Percentiles rank a stretch among this genome's conserved stretches.
Conservation (phyloP, 2,797 vertebrate genomes). For the Aplochiton taeniatus region DNA sequence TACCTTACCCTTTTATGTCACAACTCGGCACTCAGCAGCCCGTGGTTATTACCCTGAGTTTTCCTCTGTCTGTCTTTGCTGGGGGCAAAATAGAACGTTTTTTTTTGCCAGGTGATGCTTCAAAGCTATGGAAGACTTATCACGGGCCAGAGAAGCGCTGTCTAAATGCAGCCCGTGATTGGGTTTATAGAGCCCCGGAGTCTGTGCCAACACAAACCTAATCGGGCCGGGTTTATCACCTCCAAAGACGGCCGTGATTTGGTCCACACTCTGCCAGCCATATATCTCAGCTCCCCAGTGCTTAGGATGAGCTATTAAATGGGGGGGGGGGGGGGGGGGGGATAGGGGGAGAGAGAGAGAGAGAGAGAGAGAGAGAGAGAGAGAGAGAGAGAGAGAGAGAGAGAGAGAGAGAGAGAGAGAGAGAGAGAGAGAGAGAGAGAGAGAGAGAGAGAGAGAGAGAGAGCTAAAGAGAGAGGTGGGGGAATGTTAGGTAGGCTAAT, state of each 20-base stretch:
- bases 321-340: not conserved
- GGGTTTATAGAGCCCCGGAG: slow-evolving; percentile 61
- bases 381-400: slow-evolving; percentile 17
- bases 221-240: slow-evolving; percentile 61
- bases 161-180: slow-evolving; percentile 62
- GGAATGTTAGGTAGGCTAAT: slow-evolving; percentile 63
- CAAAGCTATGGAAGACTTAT: slow-evolving; percentile 56
- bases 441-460: slow-evolving; percentile 41
- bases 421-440: slow-evolving; percentile 41
- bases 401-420: slow-evolving; percentile 9
- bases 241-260: slow-evolving; percentile 68
- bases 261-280: slow-evolving; percentile 46
- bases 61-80: slow-evolving; percentile 21
- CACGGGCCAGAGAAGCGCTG: slow-evolving; percentile 53
- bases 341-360: slow-evolving; percentile 30
- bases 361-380: slow-evolving; percentile 30
- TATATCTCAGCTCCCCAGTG: slow-evolving; percentile 59
- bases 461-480: slow-evolving; percentile 40
- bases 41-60: slow-evolving; percentile 37
- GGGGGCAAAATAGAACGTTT: slow-evolving; percentile 31
- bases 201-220: slow-evolving; percentile 58
- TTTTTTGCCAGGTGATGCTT: slow-evolving; percentile 34
- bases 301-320: slow-evolving; percentile 64
- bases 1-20: slow-evolving; percentile 63
- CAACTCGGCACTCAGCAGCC: slow-evolving; percentile 24